A percentile compares a stretch with the other conserved stretches of the same genome.
phyloP scores from a whole-genome alignment of 2,797 vertebrate genomes.

The Sphaeramia orbicularis region DNA sequence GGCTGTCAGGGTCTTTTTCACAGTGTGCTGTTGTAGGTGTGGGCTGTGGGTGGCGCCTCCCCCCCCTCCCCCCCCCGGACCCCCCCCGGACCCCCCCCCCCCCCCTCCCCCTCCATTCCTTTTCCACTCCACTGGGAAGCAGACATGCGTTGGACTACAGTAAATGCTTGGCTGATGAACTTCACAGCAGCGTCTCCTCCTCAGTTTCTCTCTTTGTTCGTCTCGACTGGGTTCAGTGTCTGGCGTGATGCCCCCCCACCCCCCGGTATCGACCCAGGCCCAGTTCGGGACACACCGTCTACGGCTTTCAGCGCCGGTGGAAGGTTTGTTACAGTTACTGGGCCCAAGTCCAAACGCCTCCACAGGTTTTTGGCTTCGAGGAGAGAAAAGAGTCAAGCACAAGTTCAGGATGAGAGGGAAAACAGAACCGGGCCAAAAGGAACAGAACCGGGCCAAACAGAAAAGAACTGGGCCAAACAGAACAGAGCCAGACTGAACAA shows the following conservation, averaged over 20 bases:
- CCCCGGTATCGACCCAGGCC: conserved; percentile 27
- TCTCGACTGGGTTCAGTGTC: conserved; percentile 57
- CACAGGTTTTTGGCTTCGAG: conserved; percentile 47
- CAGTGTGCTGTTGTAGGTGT: conserved; percentile 51
- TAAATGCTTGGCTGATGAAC: conserved; percentile 74
- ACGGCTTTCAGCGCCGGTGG: conserved; percentile 39
- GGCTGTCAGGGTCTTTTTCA: conserved; percentile 76
- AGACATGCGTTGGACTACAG: conserved; percentile 71
- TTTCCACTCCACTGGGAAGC: conserved; percentile 76
- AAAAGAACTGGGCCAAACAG: too few species aligned
- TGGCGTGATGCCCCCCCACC: conserved; percentile 25
- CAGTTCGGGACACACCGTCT: conserved; percentile 43
- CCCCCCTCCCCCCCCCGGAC: too few species aligned
- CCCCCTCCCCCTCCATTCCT: conserved; percentile 60
- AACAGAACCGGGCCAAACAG: conserved; percentile 63
- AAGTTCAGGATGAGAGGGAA: conserved; percentile 47
- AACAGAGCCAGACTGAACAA: too few species aligned
- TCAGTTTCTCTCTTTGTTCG: conserved; percentile 58
- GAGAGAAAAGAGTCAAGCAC: conserved; percentile 46
- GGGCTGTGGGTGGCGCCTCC: conserved; percentile 44
- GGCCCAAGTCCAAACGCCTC: conserved; percentile 35
- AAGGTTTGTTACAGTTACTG: conserved; percentile 36
- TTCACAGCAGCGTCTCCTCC: conserved; percentile 64
- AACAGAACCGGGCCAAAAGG: conserved; percentile 37
- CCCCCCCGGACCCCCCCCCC: too few species aligned